phyloP scores from a whole-genome alignment of 2,113 vertebrate genomes.

The Tachycineta bicolor region DNA sequence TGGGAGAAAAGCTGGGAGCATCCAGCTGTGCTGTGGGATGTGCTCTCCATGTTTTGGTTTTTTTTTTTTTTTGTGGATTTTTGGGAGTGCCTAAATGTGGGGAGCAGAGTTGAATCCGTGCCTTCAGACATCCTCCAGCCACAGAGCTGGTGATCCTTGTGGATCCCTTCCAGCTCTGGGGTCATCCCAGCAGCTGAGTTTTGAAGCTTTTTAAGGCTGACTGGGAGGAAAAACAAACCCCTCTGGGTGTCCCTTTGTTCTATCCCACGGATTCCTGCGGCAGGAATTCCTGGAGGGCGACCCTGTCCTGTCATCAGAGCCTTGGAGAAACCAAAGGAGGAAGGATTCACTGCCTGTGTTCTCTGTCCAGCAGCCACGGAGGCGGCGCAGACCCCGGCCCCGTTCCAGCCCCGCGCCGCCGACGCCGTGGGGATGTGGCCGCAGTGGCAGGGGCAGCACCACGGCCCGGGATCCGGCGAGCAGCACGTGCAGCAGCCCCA shows the following conservation, averaged over 20 bases:
- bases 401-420: constrained; percentile 83
- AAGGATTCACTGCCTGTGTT: fast-evolving
- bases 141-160: neutral
- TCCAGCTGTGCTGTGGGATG: neutral
- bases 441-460: constrained; percentile 90
- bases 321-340: fast-evolving
- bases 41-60: fast-evolving
- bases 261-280: too few species aligned
- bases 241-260: too few species aligned
- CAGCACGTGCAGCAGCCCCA: constrained; percentile 82
- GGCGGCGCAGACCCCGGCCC: constrained; percentile 71
- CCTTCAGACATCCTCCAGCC: fast-evolving
- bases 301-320: fast-evolving
- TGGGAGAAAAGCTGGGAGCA: neutral
- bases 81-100: neutral
- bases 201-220: neutral
- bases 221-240: neutral
- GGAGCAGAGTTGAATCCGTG: fast-evolving
- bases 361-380: constrained; percentile 35
- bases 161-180: neutral
- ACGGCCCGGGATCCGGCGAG: constrained; percentile 76
- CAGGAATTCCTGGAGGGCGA: neutral
- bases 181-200: neutral
- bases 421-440: constrained; percentile 88
- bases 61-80: neutral